A percentile compares a stretch with the other conserved stretches of the same genome.
phyloP scores from a whole-genome alignment of 2,797 vertebrate species.

The Falco cherrug region DNA sequence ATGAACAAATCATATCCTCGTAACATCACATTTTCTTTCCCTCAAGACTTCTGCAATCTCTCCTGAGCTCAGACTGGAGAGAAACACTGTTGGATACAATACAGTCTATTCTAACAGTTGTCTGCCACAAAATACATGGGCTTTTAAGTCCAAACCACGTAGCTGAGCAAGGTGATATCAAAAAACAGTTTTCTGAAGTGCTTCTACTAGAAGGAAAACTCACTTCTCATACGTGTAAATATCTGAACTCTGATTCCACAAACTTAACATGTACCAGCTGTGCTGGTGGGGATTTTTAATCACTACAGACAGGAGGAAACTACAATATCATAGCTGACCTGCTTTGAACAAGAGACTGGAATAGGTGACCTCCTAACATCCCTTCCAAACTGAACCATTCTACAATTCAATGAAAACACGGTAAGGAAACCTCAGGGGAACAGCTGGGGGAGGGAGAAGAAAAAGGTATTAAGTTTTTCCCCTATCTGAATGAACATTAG shows the following conservation, averaged over 20 bases:
- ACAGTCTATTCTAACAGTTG: not conserved
- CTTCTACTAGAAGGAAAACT: not conserved
- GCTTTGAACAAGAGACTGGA: not conserved
- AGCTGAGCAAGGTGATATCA: not conserved
- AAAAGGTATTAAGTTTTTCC: not conserved
- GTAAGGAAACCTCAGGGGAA: not conserved
- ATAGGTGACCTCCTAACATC: not conserved
- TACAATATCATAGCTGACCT: not conserved
- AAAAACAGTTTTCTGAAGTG: not conserved
- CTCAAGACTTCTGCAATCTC: not conserved
- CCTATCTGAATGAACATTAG: not conserved
- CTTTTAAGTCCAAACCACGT: not conserved
- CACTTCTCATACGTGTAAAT: not conserved
- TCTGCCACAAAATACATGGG: not conserved
- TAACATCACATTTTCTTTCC: not conserved
- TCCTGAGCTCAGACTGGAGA: not conserved
- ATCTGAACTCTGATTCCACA: not conserved
- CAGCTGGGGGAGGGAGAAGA: not conserved
- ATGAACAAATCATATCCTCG: not conserved
- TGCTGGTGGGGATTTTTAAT: not conserved
- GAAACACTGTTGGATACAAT: not conserved
- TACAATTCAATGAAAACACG: not conserved
- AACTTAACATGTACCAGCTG: not conserved
- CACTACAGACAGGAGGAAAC: not conserved
- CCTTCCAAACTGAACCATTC: not conserved